These are phyloP conservation scores for Marisa cornuarietis DNA, from an alignment of 1,140 invertebrate species.

Conservation along the genomic window DNA sequence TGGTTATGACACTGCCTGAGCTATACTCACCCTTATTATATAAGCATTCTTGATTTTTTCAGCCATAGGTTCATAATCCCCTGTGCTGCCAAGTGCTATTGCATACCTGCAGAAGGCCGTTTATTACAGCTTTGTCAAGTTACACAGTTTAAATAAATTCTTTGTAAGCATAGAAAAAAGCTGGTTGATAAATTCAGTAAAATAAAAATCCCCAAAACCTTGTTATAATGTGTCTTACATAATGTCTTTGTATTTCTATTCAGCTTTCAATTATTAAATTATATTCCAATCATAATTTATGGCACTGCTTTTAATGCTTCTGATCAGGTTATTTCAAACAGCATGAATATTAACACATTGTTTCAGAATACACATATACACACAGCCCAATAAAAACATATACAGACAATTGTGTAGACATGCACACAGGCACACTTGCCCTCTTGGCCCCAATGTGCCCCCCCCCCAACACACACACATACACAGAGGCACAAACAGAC, in stretches of 20 bases:
- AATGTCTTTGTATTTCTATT: neutral
- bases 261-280: too few relatives aligned
- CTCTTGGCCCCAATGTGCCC: too few relatives aligned
- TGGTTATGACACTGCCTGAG: constrained; percentile 17
- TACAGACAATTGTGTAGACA: too few relatives aligned
- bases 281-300: too few relatives aligned
- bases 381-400: too few relatives aligned
- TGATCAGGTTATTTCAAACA: too few relatives aligned
- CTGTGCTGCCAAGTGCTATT: constrained; percentile 75
- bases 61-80: constrained; percentile 72
- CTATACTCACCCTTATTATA: constrained; percentile 70
- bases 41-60: constrained; percentile 78
- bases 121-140: neutral
- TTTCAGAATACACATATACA: too few relatives aligned
- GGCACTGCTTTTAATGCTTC: too few relatives aligned
- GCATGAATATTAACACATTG: too few relatives aligned
- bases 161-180: neutral
- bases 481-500: too few relatives aligned
- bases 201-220: neutral
- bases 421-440: too few relatives aligned
- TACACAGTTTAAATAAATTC: neutral
- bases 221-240: neutral
- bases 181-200: neutral
- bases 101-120: constrained; percentile 67
- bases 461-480: too few relatives aligned